Percentiles rank a stretch among this genome's conserved stretches.
Conservation (phyloP, 2,888 invertebrate genomes). For the Mesoligia furuncula region DNA sequence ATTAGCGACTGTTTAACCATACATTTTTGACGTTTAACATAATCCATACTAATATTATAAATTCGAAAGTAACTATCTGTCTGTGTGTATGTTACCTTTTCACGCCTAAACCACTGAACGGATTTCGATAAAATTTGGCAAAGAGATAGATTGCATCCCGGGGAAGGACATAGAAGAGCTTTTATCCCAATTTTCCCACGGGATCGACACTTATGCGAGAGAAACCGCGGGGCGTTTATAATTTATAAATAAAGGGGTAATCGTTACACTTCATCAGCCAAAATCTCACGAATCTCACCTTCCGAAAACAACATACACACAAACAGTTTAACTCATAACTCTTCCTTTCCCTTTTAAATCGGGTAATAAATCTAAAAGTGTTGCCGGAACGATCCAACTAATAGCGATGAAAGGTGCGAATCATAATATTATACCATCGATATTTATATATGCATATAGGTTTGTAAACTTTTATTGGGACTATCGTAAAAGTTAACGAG, state of each 20-base stretch:
- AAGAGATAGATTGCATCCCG: no score
- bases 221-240: no score
- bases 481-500: conserved; percentile 52
- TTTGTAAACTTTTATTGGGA: conserved; percentile 49
- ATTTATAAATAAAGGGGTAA: not conserved
- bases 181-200: no score
- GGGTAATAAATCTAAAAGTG: conserved; percentile 51
- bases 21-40: no score
- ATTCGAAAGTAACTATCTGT: no score
- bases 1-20: no score
- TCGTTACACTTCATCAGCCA: conserved; percentile 36
- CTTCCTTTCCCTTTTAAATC: conserved; percentile 56
- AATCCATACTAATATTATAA: no score
- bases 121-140: no score
- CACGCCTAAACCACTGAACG: no score
- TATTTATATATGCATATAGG: conserved; percentile 13
- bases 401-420: conserved; percentile 57
- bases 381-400: conserved; percentile 49
- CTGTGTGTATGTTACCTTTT: no score
- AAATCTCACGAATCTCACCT: conserved; percentile 25
- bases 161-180: no score
- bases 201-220: no score
- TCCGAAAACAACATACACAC: conserved; percentile 19
- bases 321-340: conserved; percentile 41
- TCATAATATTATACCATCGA: conserved; percentile 24